Evolutionary conservation across 2,888 invertebrate species (phyloP), one percentile per base, ranked within the genome.

Genomic region (Lathronympha strigana): DNA sequence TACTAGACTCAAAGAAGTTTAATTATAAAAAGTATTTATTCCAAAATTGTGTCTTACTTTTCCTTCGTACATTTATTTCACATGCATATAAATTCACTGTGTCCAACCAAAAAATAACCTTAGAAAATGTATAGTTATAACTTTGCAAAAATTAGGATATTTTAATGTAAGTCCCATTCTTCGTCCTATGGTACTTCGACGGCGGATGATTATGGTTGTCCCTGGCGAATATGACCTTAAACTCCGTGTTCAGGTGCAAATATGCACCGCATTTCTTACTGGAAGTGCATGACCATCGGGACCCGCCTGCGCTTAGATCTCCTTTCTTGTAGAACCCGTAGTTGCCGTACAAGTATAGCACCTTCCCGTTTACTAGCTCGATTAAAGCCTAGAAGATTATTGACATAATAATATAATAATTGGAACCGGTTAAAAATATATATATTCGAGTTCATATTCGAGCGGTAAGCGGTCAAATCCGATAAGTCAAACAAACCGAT

Each of bases 301-400:
- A 9, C 9, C 21, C 36, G 9, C 53, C 53, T n/a, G 13, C 17
- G n/a, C 21, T 36, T 13, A 54, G 23, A 15, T 8, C 6, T 4
- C 23, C 6, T 40, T n/a, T 36, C 50, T n/a, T 50, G 28, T 54
- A 54, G 38, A 54, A 54, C 17, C 61, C 43, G 33, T 53, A 61
- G 23, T 61, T 40, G 28, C 25, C 40, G 28, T 40, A 43, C 19
- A 31, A 4, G 19, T 57, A 57, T 31, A 57, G 17, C 19, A 13
- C n/a, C 25, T 45, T 45, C n/a, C 31, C 43, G 11, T 31, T 31
- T 47, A 23, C 23, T 47, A 58, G 13, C 36, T 38, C 47, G n/a
- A 40, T 36, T 38, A 47, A n/a, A 17, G 13, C 55, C 43, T 57
- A 23, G 15, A 57, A 55, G 1, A 23, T 19, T 53, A n/a, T 36